Percentiles rank a stretch among this genome's conserved stretches.
Evolutionary conservation across 1,140 invertebrate species (phyloP).

Genomic region (Hylyphantes graminicola): DNA sequence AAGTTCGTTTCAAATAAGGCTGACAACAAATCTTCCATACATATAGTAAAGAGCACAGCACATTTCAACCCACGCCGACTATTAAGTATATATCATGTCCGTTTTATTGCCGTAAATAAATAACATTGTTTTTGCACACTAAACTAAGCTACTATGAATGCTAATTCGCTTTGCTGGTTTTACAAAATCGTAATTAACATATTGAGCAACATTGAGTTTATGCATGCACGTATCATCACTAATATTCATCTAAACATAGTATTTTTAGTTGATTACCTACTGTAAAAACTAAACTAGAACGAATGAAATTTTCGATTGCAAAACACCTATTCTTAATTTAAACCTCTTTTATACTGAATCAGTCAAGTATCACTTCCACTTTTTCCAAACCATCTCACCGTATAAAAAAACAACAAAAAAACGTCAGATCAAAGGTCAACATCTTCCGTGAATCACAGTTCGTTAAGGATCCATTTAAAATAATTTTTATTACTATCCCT

Average conservation of each 20-base stretch:
- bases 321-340: too few relatives aligned
- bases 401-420: too few relatives aligned
- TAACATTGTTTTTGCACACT: neutral
- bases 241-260: too few relatives aligned
- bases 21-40: slow-evolving; percentile 8
- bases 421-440: neutral
- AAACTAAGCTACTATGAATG: slow-evolving; percentile 15
- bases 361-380: too few relatives aligned
- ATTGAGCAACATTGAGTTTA: neutral
- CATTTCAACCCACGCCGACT: slow-evolving; percentile 22
- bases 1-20: slow-evolving; percentile 17
- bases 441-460: slow-evolving; percentile 36
- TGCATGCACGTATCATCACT: too few relatives aligned
- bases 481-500: slow-evolving; percentile 37
- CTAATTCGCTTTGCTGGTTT: neutral
- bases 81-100: slow-evolving; percentile 10
- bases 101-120: slow-evolving; percentile 44
- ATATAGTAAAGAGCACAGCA: slow-evolving; percentile 7
- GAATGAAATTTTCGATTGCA: too few relatives aligned
- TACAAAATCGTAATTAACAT: neutral
- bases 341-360: too few relatives aligned
- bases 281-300: too few relatives aligned
- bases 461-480: slow-evolving; percentile 23
- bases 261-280: too few relatives aligned
- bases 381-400: too few relatives aligned